Evolutionary conservation across 1,140 invertebrate genomes (phyloP), one percentile per base, ranked within the genome.

Genomic region (Temnothorax curvispinosus): DNA sequence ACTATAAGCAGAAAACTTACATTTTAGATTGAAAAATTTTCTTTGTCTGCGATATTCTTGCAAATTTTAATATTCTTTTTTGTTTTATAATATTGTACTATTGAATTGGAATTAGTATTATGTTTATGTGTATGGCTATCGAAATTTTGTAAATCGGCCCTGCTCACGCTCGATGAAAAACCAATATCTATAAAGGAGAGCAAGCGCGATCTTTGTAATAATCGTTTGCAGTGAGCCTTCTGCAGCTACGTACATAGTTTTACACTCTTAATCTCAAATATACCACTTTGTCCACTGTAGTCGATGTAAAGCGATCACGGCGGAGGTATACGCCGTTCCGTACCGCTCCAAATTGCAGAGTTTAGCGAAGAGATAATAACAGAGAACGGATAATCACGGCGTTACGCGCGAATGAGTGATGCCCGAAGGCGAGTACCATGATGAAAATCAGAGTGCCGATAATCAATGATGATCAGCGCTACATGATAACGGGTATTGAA

Each of bases 381-480:
- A 75, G 41, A 47, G 67, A 75, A 32, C 27, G 56, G 54, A 60
- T 84, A 84, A 84, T 84, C 80, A 84, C 41, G 67, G 67, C 18
- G 80, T 74, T 82, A 82, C 80, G 69, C 80, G 80, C 54, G 80
- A 84, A 84, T 75, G 80, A 75, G 54, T 84, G 54, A 84, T 75
- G 41, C 41, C 44, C 44, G 9, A 75, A 54, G 38, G 38, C 44
- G 27, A 84, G 44, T 27, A 74, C 27, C 41, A 47, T 8, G 54
- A 50, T 84, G 69, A 74, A 84, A 84, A 82, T 82, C 54, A 21
- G 38, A 72, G 38, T 84, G 69, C 41, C 54, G 44, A 84, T 84
- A 84, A 84, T 84, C 80, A 75, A 75, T 35, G 65, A 72, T 58
- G 69, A 75, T 75, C 44, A 38, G 38, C 27, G 27, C 11, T 15